These are phyloP conservation scores for Leptodactylus fuscus DNA, from an alignment of 2,113 vertebrate genomes.

Conservation along the genomic window DNA sequence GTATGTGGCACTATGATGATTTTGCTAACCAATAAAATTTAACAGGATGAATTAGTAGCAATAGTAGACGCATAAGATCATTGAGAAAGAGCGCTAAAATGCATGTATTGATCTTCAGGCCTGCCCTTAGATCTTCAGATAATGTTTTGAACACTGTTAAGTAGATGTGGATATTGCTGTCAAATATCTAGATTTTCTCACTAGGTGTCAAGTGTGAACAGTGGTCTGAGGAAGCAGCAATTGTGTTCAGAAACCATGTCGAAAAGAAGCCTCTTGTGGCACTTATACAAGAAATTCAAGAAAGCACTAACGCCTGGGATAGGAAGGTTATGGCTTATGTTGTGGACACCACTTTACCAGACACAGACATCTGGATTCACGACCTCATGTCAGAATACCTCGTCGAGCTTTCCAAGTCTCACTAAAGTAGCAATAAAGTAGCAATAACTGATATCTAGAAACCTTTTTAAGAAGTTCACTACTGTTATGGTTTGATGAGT, in stretches of 20 bases:
- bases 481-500: conserved; percentile 67
- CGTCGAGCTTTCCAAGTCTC: conserved; percentile 72
- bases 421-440: conserved; percentile 69
- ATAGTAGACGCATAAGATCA: too few relatives aligned
- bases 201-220: conserved; percentile 81
- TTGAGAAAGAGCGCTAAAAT: too few relatives aligned
- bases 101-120: too few relatives aligned
- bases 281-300: conserved; percentile 79
- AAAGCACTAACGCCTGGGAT: conserved; percentile 79
- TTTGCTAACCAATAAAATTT: too few relatives aligned
- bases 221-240: conserved; percentile 91
- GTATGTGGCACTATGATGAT: too few relatives aligned
- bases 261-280: conserved; percentile 90
- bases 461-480: conserved; percentile 64
- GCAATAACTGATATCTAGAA: conserved; percentile 72
- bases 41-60: too few relatives aligned
- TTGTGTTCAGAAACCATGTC: conserved; percentile 92
- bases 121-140: too few relatives aligned
- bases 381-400: conserved; percentile 83
- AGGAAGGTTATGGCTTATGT: conserved; percentile 82
- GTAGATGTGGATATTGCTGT: too few relatives aligned
- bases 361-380: conserved; percentile 91
- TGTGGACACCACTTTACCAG: conserved; percentile 84
- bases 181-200: conserved; percentile 32
- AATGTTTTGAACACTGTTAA: too few relatives aligned